phyloP scores from a whole-genome alignment of 53 echinoderm and acorn worm genomes.

The Apostichopus leukothele region DNA sequence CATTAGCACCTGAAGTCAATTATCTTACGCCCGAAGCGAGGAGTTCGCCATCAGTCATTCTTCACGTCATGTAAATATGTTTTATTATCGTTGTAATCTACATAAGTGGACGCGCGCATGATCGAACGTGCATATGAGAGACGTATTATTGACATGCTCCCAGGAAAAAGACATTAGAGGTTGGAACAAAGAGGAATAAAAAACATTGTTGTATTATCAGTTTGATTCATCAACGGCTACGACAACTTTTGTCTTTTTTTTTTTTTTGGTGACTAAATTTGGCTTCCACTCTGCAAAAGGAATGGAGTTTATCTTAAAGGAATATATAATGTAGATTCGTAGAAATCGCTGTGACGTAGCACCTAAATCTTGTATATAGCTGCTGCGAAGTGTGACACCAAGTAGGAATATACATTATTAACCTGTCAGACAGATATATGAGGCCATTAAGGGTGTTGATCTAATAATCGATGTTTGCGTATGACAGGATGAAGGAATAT shows the following conservation, averaged over 20 bases:
- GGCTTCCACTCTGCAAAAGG: background rate
- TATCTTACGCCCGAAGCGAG: background rate
- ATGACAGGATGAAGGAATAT: too few relatives aligned
- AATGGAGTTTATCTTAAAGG: too few relatives aligned
- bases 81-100: background rate
- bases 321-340: too few relatives aligned
- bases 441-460: too few relatives aligned
- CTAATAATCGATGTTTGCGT: too few relatives aligned
- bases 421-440: too few relatives aligned
- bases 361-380: too few relatives aligned
- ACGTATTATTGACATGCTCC: background rate
- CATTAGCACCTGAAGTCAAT: constrained; percentile 18
- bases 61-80: constrained; percentile 11
- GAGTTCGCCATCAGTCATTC: background rate
- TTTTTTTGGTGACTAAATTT: background rate
- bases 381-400: too few relatives aligned
- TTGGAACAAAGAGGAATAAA: background rate
- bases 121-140: background rate
- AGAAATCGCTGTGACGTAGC: too few relatives aligned
- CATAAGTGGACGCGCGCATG: constrained; percentile 11
- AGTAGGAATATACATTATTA: too few relatives aligned
- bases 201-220: background rate
- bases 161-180: background rate
- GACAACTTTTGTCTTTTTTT: background rate
- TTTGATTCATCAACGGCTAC: background rate